Percentiles rank a stretch among this genome's conserved stretches.
These are phyloP conservation scores for Rhodeus uyekii DNA, from an alignment of 2,797 vertebrate genomes.

Conservation along the genomic window DNA sequence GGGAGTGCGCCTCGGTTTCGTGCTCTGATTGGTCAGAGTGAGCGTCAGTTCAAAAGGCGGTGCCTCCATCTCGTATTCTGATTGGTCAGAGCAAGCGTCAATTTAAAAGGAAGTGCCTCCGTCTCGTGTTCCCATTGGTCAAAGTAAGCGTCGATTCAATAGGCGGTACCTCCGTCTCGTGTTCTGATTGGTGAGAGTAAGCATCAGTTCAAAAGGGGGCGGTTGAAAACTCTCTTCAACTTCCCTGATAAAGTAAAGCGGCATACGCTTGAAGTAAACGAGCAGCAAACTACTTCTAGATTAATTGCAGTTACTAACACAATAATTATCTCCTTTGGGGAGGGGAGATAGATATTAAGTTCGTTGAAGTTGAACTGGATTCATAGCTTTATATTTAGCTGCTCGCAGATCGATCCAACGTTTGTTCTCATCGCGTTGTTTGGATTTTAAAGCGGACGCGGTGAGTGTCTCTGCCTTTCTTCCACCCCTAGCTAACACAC, in stretches of 20 bases:
- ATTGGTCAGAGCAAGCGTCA: conserved; percentile 49
- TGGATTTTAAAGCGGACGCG: conserved; percentile 46
- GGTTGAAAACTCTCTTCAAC: conserved; percentile 38
- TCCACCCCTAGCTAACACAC: conserved; percentile 9
- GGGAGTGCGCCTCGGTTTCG: not conserved
- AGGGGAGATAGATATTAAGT: not conserved
- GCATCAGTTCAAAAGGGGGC: conserved; percentile 43
- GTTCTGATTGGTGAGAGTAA: conserved; percentile 40
- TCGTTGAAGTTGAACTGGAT: conserved; percentile 1
- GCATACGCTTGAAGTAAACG: not conserved
- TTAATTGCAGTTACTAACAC: not conserved
- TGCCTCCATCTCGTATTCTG: not conserved
- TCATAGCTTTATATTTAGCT: not conserved
- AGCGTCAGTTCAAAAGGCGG: conserved; percentile 41
- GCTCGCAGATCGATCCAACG: not conserved
- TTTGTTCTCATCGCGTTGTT: not conserved
- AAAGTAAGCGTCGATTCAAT: conserved; percentile 29
- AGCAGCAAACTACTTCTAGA: not conserved
- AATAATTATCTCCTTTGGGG: not conserved
- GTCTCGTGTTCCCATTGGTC: conserved; percentile 40
- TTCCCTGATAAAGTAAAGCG: conserved; percentile 48
- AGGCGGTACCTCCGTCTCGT: conserved; percentile 1
- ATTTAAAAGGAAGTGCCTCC: not conserved
- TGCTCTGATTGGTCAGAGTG: conserved; percentile 41
- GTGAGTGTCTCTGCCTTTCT: conserved; percentile 43